phyloP scores from a whole-genome alignment of 2,113 vertebrate species.

The Raja brachyura region DNA sequence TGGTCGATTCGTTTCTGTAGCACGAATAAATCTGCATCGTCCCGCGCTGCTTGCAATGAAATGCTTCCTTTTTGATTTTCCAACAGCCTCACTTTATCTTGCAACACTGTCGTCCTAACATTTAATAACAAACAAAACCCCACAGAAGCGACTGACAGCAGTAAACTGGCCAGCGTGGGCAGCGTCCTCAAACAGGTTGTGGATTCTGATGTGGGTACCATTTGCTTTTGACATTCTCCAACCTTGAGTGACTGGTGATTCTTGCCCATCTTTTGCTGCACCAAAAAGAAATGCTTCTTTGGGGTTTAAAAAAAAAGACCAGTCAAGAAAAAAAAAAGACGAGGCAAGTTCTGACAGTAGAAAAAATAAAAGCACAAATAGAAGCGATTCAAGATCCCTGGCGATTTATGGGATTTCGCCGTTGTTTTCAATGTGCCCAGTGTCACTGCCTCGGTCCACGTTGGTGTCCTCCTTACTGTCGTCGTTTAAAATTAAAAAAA shows the following conservation, averaged over 20 bases:
- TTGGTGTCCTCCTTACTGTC: neutral
- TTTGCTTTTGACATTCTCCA: neutral
- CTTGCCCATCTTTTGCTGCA: neutral
- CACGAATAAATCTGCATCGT: constrained; percentile 53
- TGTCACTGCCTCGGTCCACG: neutral
- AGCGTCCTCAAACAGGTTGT: constrained; percentile 52
- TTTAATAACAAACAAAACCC: constrained; percentile 73
- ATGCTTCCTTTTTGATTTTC: constrained; percentile 58
- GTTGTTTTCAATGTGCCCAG: neutral
- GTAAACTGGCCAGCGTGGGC: constrained; percentile 59
- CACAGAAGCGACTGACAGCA: constrained; percentile 66
- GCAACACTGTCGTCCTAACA: constrained; percentile 69
- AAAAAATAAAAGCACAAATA: too few relatives aligned
- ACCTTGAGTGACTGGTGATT: neutral
- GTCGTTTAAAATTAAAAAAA: neutral
- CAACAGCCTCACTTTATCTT: constrained; percentile 65
- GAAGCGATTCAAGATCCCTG: too few relatives aligned
- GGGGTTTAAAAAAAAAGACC: constrained; percentile 35
- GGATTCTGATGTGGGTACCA: constrained; percentile 44
- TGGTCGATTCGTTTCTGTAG: constrained; percentile 63
- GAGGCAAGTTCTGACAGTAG: neutral
- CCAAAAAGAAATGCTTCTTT: neutral
- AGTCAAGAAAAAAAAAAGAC: constrained; percentile 22
- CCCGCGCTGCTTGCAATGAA: constrained; percentile 43
- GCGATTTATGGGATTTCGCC: neutral